phyloP scores from a whole-genome alignment of 2,113 vertebrate genomes.

The Chamaea fasciata region DNA sequence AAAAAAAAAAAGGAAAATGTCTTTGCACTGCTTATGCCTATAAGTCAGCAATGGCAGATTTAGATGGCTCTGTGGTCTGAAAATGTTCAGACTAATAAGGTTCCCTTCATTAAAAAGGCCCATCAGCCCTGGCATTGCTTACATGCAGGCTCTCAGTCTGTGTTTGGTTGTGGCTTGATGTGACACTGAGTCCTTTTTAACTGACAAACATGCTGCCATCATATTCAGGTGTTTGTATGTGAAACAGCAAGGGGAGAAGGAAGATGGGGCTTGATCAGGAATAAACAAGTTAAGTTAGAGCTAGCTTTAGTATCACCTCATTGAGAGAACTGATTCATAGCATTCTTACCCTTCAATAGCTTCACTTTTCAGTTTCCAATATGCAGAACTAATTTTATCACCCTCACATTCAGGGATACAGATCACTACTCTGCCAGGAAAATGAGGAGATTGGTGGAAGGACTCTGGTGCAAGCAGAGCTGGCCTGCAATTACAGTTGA shows the following conservation, averaged over 20 bases:
- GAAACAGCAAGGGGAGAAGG: not conserved
- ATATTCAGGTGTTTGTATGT: not conserved
- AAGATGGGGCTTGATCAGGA: not conserved
- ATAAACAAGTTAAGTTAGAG: not conserved
- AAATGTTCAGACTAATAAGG: not conserved
- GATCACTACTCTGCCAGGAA: not conserved
- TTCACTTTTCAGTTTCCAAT: slow-evolving; percentile 8
- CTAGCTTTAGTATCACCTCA: not conserved
- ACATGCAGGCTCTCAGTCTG: not conserved
- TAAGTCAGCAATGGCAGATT: not conserved
- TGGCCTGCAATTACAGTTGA: slow-evolving; percentile 3
- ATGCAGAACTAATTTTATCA: not conserved
- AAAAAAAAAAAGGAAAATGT: not conserved
- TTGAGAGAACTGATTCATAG: not conserved
- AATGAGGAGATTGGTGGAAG: not conserved
- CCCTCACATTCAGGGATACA: not conserved
- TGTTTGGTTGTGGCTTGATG: not conserved
- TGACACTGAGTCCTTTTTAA: not conserved
- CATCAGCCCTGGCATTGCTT: not conserved
- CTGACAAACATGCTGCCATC: not conserved
- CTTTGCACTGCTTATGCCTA: not conserved
- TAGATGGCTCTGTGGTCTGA: not conserved
- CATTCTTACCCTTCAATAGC: not conserved
- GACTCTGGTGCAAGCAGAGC: not conserved
- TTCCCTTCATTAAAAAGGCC: not conserved